A percentile compares a stretch with the other conserved stretches of the same genome.
phyloP scores from a whole-genome alignment of 2,797 vertebrate genomes.

The Saxicola maurus region DNA sequence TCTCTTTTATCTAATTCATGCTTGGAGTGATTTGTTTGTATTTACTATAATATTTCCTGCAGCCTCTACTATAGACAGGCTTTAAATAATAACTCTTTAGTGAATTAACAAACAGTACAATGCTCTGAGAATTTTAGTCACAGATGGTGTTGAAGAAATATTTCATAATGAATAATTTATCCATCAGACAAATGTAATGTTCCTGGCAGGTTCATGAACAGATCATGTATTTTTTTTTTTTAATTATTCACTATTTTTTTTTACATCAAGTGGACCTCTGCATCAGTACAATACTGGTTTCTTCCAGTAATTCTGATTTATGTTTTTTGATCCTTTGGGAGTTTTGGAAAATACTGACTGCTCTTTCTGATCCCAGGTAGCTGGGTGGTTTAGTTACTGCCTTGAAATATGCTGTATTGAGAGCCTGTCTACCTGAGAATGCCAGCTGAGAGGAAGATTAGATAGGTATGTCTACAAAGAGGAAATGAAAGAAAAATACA shows the following conservation, averaged over 20 bases:
- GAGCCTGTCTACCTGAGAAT: neutral
- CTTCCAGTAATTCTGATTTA: neutral
- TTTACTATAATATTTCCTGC: neutral
- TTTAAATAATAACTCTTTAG: neutral
- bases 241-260: neutral
- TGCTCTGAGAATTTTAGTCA: slow-evolving; percentile 12
- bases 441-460: neutral
- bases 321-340: neutral
- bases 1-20: neutral
- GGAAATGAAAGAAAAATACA: neutral
- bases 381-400: neutral
- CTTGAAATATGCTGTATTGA: neutral
- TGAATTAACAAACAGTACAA: neutral
- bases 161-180: slow-evolving; percentile 49
- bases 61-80: neutral
- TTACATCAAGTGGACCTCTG: neutral
- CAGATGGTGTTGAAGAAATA: slow-evolving; percentile 29
- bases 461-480: neutral
- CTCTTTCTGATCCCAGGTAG: neutral
- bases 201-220: slow-evolving; percentile 19
- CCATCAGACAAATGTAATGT: neutral
- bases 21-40: neutral
- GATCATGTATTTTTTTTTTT: neutral
- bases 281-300: neutral
- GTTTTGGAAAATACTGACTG: neutral